These are phyloP conservation scores for Parnassius smintheus DNA, from an alignment of 2,888 invertebrate species.

Conservation along the genomic window DNA sequence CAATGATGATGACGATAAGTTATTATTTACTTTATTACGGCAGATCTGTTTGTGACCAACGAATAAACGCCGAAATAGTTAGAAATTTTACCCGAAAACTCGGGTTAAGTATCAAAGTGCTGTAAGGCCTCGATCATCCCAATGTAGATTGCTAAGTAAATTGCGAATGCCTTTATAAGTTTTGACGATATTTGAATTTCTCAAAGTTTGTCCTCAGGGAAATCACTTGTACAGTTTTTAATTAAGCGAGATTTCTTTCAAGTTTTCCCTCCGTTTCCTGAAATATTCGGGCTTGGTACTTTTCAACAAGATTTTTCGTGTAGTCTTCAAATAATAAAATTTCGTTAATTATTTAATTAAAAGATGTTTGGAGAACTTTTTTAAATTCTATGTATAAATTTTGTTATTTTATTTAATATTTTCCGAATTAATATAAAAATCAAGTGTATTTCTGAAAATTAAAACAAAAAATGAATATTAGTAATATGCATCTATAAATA, in stretches of 20 bases:
- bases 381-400: too few species aligned
- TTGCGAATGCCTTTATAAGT: slow-evolving; percentile 19
- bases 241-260: slow-evolving; percentile 20
- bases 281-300: not conserved
- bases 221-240: slow-evolving; percentile 25
- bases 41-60: not conserved
- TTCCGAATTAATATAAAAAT: too few species aligned
- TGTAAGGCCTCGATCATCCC: slow-evolving; percentile 1
- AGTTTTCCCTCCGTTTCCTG: not conserved
- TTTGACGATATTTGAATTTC: slow-evolving; percentile 18
- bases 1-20: too few species aligned
- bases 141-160: slow-evolving; percentile 15
- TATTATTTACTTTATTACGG: too few species aligned
- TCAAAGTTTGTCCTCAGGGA: slow-evolving; percentile 7
- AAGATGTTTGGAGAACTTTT: too few species aligned
- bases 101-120: not conserved
- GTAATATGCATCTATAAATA: too few species aligned
- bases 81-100: not conserved
- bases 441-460: too few species aligned
- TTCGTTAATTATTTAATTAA: too few species aligned
- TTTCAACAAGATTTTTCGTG: too few species aligned
- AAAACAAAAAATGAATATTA: too few species aligned
- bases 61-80: not conserved
- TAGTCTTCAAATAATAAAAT: too few species aligned
- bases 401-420: too few species aligned